Percentiles rank a stretch among this genome's conserved stretches.
Evolutionary conservation across 92 coral and sea anemone genomes (phyloP).

Genomic region (Umimayanthus kanabou): DNA sequence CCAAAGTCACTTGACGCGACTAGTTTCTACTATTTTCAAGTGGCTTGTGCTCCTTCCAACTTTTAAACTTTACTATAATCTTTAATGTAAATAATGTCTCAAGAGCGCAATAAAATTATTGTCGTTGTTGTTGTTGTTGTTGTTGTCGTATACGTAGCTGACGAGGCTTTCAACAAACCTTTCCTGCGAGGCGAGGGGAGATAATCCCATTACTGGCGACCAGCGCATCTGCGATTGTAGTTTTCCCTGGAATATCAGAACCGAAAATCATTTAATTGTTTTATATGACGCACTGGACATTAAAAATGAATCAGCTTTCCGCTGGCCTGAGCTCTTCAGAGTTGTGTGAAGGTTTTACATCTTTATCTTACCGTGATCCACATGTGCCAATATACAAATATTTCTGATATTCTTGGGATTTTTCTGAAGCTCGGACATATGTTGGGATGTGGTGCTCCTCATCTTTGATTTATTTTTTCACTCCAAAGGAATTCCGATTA

Average conservation of each 20-base stretch:
- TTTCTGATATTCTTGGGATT: slow-evolving; percentile 91
- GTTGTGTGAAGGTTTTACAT: too few species aligned
- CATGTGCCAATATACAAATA: slow-evolving; percentile 97
- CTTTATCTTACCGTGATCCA: slow-evolving; percentile 98
- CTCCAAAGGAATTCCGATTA: not conserved
- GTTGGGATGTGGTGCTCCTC: slow-evolving; percentile 75
- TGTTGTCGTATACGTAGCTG: too few species aligned
- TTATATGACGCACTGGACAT: not conserved
- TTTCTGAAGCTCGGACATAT: slow-evolving; percentile 79
- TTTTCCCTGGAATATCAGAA: slow-evolving; percentile 69
- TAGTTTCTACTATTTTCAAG: too few species aligned
- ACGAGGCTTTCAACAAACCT: too few species aligned
- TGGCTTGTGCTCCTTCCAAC: too few species aligned
- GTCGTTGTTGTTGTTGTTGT: too few species aligned
- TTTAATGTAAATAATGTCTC: too few species aligned
- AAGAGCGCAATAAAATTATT: too few species aligned
- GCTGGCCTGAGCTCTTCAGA: too few species aligned
- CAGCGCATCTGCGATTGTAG: slow-evolving; percentile 96
- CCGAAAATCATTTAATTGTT: not conserved
- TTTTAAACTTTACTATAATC: too few species aligned
- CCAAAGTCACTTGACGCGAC: too few species aligned
- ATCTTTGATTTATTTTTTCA: slow-evolving; percentile 36
- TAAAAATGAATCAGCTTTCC: slow-evolving; percentile 10
- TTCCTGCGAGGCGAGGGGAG: slow-evolving; percentile 92
- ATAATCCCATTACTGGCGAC: slow-evolving; percentile 99